phyloP scores from a whole-genome alignment of 2,113 vertebrate genomes.

The Panthera leo region DNA sequence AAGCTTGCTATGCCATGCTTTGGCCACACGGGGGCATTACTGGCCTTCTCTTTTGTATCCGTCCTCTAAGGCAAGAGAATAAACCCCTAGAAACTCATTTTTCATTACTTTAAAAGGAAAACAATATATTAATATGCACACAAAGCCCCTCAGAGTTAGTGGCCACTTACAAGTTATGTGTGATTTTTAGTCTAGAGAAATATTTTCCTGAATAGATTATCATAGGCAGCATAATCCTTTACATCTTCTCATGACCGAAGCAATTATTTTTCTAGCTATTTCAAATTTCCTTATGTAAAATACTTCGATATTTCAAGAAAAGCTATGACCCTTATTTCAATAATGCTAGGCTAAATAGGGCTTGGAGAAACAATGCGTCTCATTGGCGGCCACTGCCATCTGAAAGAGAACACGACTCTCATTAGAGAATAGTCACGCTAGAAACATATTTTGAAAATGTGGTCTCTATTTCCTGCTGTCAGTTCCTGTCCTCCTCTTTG shows the following conservation, averaged over 20 bases:
- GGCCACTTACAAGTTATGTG: constrained; percentile 52
- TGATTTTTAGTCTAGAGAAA: constrained; percentile 59
- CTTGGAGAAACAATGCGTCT: constrained; percentile 17
- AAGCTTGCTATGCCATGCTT: constrained; percentile 61
- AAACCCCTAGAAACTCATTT: constrained; percentile 59
- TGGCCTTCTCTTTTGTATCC: constrained; percentile 68
- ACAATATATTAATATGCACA: constrained; percentile 16
- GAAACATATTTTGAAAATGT: not conserved
- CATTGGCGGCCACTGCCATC: not conserved
- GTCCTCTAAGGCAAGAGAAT: not conserved
- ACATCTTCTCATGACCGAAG: constrained; percentile 44
- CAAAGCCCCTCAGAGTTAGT: constrained; percentile 5
- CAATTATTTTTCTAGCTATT: constrained; percentile 50
- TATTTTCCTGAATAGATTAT: constrained; percentile 51
- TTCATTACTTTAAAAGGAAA: constrained; percentile 57
- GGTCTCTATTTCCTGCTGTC: not conserved
- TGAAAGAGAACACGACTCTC: not conserved
- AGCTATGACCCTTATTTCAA: constrained; percentile 47
- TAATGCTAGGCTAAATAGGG: not conserved
- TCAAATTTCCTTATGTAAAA: constrained; percentile 66
- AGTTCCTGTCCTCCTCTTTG: too few relatives aligned
- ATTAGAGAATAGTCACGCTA: not conserved
- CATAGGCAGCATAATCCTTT: constrained; percentile 41
- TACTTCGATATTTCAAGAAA: constrained; percentile 51
- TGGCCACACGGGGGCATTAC: constrained; percentile 80